Conservation (phyloP, 2,797 vertebrate genomes). For the Myotis findleyi region DNA sequence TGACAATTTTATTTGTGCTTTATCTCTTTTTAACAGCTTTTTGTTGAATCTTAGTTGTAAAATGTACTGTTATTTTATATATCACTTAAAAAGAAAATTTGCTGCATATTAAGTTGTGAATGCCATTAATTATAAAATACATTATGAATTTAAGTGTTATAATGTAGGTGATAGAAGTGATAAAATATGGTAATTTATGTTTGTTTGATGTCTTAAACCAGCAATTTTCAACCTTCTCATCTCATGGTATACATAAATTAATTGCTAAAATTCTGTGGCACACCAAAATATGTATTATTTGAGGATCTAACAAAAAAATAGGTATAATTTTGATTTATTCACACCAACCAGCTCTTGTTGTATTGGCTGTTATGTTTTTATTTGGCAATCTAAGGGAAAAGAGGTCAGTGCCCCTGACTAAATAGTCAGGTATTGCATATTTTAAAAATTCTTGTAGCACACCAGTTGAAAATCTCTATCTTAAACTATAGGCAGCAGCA, state of each 20-base stretch:
- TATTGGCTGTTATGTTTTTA: background rate
- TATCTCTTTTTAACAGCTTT: slow-evolving; percentile 15
- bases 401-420: background rate
- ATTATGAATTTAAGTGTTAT: slow-evolving; percentile 2
- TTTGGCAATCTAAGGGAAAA: background rate
- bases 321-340: background rate
- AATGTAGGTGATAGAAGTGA: background rate
- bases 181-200: slow-evolving; percentile 38
- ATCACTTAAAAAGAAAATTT: slow-evolving; percentile 8
- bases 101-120: slow-evolving; percentile 5
- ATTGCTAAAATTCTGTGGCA: background rate
- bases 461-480: background rate
- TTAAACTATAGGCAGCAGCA: background rate
- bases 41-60: background rate
- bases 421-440: background rate
- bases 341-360: background rate
- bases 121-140: background rate
- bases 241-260: background rate
- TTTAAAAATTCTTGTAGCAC: background rate
- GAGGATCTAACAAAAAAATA: background rate
- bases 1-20: slow-evolving; percentile 8
- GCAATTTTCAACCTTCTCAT: background rate
- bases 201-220: slow-evolving; percentile 23
- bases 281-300: background rate
- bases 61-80: background rate